These are phyloP conservation scores for Tonatia bakeri DNA, from an alignment of 2,113 vertebrate species.

Conservation along the genomic window DNA sequence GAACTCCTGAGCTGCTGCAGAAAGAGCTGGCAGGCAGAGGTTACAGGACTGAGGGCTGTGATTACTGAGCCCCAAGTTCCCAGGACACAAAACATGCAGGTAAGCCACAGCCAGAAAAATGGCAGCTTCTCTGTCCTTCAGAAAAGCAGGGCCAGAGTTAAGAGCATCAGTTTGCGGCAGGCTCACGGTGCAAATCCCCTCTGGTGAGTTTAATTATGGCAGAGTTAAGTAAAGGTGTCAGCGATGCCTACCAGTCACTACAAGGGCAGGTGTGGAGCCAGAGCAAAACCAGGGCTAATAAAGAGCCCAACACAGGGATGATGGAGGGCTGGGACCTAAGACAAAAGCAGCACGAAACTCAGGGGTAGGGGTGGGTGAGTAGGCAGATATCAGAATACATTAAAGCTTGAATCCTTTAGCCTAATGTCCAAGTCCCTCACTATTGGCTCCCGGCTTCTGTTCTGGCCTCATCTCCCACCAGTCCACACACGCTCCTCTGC, in stretches of 20 bases:
- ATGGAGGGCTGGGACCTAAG: not conserved
- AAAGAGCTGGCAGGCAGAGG: not conserved
- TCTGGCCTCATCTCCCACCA: not conserved
- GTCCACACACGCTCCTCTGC: not conserved
- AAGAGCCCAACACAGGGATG: not conserved
- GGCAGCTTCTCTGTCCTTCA: not conserved
- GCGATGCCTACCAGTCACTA: not conserved
- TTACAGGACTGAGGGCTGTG: not conserved
- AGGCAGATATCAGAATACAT: not conserved
- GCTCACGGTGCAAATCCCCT: not conserved
- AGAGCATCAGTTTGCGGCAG: not conserved
- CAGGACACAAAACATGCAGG: not conserved
- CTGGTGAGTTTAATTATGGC: not conserved
- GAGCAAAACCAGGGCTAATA: not conserved
- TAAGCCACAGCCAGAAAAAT: not conserved
- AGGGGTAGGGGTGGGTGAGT: not conserved
- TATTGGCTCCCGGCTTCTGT: not conserved
- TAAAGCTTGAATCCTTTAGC: not conserved
- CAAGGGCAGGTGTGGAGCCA: not conserved
- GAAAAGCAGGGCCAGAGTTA: not conserved
- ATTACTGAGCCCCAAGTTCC: not conserved
- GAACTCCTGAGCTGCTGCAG: not conserved
- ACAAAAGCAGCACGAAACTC: not conserved
- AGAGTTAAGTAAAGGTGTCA: not conserved
- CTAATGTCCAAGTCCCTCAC: not conserved